phyloP scores from a whole-genome alignment of 2,888 invertebrate species.

The Alentia gelatinosa region DNA sequence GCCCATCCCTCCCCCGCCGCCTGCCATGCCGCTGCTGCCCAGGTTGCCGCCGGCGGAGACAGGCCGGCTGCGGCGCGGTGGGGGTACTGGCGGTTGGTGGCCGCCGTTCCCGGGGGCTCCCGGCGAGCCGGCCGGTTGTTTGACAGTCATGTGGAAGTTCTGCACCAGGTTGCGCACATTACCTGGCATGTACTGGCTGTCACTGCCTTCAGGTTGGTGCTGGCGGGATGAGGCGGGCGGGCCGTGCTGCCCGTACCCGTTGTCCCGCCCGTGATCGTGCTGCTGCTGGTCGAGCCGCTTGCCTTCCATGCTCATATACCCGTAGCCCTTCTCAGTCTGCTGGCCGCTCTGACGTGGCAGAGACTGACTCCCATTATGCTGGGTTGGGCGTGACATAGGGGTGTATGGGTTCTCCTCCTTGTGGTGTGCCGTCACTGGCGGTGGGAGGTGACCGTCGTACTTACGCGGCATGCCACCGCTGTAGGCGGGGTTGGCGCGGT shows the following conservation, averaged over 20 bases:
- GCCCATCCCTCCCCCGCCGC: neutral
- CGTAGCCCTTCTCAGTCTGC: too few relatives aligned
- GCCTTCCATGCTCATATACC: neutral
- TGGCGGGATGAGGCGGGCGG: neutral
- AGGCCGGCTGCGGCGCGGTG: constrained; percentile 54
- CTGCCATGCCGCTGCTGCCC: neutral
- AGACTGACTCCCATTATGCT: constrained; percentile 21
- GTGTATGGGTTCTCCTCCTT: neutral
- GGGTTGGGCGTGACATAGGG: neutral
- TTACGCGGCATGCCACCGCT: neutral
- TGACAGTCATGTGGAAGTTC: constrained; percentile 51
- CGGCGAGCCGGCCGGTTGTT: neutral
- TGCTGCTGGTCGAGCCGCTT: neutral
- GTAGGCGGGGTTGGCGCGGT: neutral
- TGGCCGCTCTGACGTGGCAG: neutral
- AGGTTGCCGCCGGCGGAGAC: neutral
- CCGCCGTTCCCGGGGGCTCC: neutral
- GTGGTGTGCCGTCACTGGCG: too few relatives aligned
- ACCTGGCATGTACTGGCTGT: constrained; percentile 56
- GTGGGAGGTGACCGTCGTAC: neutral
- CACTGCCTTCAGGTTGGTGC: constrained; percentile 27
- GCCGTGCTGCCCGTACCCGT: neutral
- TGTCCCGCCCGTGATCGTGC: neutral
- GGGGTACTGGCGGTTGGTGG: constrained; percentile 56
- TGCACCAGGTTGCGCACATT: constrained; percentile 60